A percentile compares a stretch with the other conserved stretches of the same genome.
Conservation (phyloP, 2,113 vertebrate genomes). For the Callopanchax toddi region DNA sequence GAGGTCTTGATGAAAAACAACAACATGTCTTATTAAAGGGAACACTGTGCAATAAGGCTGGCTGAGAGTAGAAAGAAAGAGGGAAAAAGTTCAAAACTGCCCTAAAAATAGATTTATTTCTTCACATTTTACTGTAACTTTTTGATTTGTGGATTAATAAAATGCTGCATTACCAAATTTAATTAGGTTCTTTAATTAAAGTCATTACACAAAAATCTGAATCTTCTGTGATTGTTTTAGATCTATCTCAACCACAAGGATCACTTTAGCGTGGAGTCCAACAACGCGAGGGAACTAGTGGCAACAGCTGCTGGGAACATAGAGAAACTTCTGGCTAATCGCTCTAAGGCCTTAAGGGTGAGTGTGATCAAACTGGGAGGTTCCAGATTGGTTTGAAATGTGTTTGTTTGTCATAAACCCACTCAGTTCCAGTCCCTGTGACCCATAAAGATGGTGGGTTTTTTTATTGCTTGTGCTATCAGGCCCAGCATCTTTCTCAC, state of each 20-base stretch:
- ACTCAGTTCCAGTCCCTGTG: too few species aligned
- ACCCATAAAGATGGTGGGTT: too few species aligned
- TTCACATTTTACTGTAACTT: too few species aligned
- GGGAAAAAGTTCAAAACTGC: too few species aligned
- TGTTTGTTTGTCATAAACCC: background rate
- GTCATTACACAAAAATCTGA: constrained; percentile 8
- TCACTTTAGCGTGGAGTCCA: constrained; percentile 87
- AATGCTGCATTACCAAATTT: background rate
- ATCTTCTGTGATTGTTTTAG: constrained; percentile 70
- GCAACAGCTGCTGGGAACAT: constrained; percentile 89
- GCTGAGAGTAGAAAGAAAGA: background rate
- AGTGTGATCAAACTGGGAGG: constrained; percentile 47
- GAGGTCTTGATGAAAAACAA: constrained; percentile 3
- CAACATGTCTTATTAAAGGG: background rate
- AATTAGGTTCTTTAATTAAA: background rate
- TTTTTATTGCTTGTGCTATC: constrained; percentile 3
- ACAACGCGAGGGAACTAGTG: constrained; percentile 88
- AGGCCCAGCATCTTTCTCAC: constrained; percentile 1
- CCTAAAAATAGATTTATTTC: too few species aligned
- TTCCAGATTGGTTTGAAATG: background rate
- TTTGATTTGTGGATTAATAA: too few species aligned
- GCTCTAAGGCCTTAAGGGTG: constrained; percentile 90
- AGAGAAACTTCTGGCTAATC: constrained; percentile 88
- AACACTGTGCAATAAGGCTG: background rate
- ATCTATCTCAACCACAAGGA: constrained; percentile 83